Evolutionary conservation across 2,888 invertebrate species (phyloP).

Genomic region (Iphiclides podalirius): DNA sequence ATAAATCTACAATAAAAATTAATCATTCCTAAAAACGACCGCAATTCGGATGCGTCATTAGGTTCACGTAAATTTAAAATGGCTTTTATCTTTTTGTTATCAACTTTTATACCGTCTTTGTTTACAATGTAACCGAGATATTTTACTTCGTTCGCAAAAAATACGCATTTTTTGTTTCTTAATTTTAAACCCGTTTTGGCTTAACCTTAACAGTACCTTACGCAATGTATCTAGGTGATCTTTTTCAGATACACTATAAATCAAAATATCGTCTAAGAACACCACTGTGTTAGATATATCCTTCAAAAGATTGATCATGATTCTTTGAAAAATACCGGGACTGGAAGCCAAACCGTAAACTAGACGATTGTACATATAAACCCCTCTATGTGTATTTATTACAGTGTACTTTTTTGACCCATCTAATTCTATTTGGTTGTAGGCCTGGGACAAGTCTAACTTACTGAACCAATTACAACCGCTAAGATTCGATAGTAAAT

Average conservation of each 20-base stretch:
- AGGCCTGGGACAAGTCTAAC: constrained; percentile 29
- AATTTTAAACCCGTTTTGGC: constrained; percentile 23
- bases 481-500: constrained; percentile 29
- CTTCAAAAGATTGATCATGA: constrained; percentile 31
- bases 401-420: too few species aligned
- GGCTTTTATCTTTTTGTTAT: too few species aligned
- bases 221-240: constrained; percentile 20
- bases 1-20: constrained; percentile 38
- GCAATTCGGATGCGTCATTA: constrained; percentile 25
- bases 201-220: constrained; percentile 18
- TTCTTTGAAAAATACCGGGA: constrained; percentile 29
- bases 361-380: too few species aligned
- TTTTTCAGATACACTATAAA: constrained; percentile 23
- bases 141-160: constrained; percentile 26
- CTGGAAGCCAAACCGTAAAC: constrained; percentile 29
- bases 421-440: too few species aligned
- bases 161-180: constrained; percentile 26
- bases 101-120: too few species aligned
- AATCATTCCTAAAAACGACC: constrained; percentile 33
- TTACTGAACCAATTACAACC: constrained; percentile 26
- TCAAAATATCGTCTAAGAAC: constrained; percentile 28
- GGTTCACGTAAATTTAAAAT: constrained; percentile 30
- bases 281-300: constrained; percentile 29
- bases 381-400: too few species aligned
- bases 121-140: too few species aligned